phyloP scores from a whole-genome alignment of 2,797 vertebrate genomes.

The Neopelma chrysocephalum region DNA sequence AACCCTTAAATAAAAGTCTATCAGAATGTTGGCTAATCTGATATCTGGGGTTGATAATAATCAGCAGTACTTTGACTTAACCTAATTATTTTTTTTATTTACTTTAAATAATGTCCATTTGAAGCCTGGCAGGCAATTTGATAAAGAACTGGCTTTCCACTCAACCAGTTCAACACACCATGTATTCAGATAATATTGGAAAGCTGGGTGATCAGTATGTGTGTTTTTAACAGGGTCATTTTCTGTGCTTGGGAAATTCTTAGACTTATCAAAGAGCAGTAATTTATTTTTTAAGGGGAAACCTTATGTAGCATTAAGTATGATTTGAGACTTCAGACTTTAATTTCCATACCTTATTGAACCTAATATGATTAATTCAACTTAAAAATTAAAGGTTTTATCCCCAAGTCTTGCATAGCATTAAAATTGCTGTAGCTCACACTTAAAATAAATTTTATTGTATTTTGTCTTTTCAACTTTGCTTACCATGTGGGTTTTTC shows the following conservation, averaged over 20 bases:
- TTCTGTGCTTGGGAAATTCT: background rate
- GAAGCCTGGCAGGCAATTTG: background rate
- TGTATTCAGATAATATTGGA: background rate
- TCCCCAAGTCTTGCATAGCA: background rate
- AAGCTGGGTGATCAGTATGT: background rate
- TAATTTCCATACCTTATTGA: background rate
- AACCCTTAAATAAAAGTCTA: background rate
- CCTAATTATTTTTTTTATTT: background rate
- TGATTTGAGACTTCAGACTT: background rate
- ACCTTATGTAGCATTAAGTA: background rate
- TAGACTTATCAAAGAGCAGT: background rate
- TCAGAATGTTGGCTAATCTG: background rate
- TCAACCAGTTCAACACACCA: background rate
- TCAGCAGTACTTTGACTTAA: background rate
- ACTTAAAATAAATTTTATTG: background rate
- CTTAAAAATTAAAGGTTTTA: background rate
- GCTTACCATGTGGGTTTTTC: background rate
- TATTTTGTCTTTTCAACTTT: background rate
- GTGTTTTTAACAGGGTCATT: background rate
- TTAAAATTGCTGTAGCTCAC: background rate
- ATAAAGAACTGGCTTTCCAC: background rate
- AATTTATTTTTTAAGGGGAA: conserved; percentile 2
- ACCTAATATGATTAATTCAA: background rate
- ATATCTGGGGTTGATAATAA: background rate
- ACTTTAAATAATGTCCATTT: background rate